Evolutionary conservation across 2,888 invertebrate species (phyloP), one percentile per base, ranked within the genome.

Genomic region (Drosophila mimica): DNA sequence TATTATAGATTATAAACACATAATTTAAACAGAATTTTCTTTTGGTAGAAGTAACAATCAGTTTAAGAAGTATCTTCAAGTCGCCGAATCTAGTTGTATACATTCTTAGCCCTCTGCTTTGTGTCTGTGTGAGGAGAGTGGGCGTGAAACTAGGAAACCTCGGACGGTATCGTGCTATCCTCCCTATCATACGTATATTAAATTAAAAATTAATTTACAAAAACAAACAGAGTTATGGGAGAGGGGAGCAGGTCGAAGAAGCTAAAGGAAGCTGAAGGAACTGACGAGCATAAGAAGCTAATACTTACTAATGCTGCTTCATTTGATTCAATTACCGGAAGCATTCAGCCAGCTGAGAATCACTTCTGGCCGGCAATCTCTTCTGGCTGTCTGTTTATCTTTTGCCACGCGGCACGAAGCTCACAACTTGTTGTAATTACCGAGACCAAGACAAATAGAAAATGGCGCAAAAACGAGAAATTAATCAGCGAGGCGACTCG

Each of bases 401-500:
- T 81, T 84, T 67, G 83, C 61, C 79, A 72, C 68, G 84, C 81
- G 81, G 67, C 74, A 70, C 61, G 67, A 66, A 56, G 74, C 67
- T 52, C 72, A 63, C 59, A 71, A 88, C 88, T 90, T 86, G 88
- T 86, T 81, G 90, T 91, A 91, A 92, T 91, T 91, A 91, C 90
- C 87, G 82, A 83, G 88, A 81, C 88, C 82, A 91, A 90, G 90
- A 91, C 89, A 92, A 92, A 92, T 92, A 91, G 83, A 83, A 91
- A 91, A 91, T 91, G 90, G 84, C 83, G 88, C 82, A 90, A 91
- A 91, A 92, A 92, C 88, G 90, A 91, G 90, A 88, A 84, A 91
- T 90, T 90, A 91, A 91, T 91, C 85, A 88, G 88, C 70, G 81
- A 60, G 61, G 70, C 71, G 54, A 57, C 49, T 51, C 48, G 52